Base-by-base conservation (phyloP, 2,888 invertebrate species). In the Argynnis bischoffii region DNA sequence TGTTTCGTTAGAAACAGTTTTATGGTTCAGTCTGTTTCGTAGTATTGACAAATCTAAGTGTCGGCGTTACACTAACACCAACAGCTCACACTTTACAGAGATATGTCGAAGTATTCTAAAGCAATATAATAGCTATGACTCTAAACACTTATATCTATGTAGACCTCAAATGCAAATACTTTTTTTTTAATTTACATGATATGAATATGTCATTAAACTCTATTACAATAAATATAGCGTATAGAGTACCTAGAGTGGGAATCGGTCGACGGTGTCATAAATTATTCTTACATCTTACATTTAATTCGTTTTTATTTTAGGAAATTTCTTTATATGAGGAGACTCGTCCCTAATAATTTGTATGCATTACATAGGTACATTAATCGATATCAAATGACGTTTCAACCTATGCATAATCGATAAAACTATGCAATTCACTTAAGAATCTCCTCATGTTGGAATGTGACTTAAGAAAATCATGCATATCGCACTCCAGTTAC, bases 131-230 rank as follows among this genome's bases (percentile, higher is more conserved):
- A 90, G 86, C 90, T 92, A 90, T 90, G 91, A 89, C 89, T 90
- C 89, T 91, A 91, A 89, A 86, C 83, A 87, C 91, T 90, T 92
- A 91, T 79, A 88, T 81, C 90, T 92, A 92, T 86, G 83, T 89
- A 92, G 92, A 92, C 91, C 92, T 92, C 92, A 92, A 92, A 92
- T 92, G 92, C 92, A 92, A 91, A 91, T 91, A 92, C 90, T 92
- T 90, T 78, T 75, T n/a, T 41, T 87, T 87, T 85, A 90, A 89
- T 92, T 90, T 92, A 92, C 92, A 91, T 92, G 92, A 92, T 92
- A 92, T 92, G 92, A 92, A 91, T 91, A 90, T 89, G 90, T 90
- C 89, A 88, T 89, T 90, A 87, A 90, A 89, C 86, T 90, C 89
- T 88, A 89, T 89, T 88, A 88, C 83, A 84, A 79, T 82, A 79